Conservation (phyloP, 1,140 invertebrate species). For the Neodiprion pinetum region DNA sequence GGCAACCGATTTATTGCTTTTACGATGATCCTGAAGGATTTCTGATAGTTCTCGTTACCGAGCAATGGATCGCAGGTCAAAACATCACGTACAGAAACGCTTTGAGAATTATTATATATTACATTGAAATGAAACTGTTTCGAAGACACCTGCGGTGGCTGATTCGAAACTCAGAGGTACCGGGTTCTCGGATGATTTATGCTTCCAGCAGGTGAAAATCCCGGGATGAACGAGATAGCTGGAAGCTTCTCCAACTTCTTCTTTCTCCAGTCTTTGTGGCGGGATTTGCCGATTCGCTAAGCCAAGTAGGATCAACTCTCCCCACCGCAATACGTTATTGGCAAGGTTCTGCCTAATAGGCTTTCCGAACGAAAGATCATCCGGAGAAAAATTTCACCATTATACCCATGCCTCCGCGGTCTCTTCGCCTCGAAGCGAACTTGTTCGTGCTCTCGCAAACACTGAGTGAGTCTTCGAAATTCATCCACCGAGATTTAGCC, state of each 20-base stretch:
- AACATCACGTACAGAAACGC: too few relatives aligned
- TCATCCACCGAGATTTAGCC: background rate
- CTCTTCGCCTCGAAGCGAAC: slow-evolving; percentile 11
- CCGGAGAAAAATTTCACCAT: slow-evolving; percentile 27
- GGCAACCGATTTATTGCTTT: too few relatives aligned
- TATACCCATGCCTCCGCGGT: too few relatives aligned
- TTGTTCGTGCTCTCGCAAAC: slow-evolving; percentile 32
- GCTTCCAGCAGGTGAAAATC: slow-evolving; percentile 42
- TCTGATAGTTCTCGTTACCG: too few relatives aligned
- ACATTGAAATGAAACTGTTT: background rate
- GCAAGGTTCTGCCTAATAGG: slow-evolving; percentile 34
- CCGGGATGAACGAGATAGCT: background rate
- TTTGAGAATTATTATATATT: too few relatives aligned
- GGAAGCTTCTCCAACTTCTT: too few relatives aligned
- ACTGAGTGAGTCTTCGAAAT: slow-evolving; percentile 30
- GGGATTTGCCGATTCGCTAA: slow-evolving; percentile 44
- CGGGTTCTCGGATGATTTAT: slow-evolving; percentile 42
- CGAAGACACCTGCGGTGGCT: background rate
- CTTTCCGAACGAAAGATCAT: slow-evolving; percentile 30
- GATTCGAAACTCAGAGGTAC: background rate
- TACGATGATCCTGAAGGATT: too few relatives aligned
- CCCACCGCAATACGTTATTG: slow-evolving; percentile 16
- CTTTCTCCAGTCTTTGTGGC: slow-evolving; percentile 20
- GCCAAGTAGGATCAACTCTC: slow-evolving; percentile 20
- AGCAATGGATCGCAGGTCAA: too few relatives aligned